These are phyloP conservation scores for Polia nebulosa DNA, from an alignment of 2,888 invertebrate genomes.

Conservation along the genomic window DNA sequence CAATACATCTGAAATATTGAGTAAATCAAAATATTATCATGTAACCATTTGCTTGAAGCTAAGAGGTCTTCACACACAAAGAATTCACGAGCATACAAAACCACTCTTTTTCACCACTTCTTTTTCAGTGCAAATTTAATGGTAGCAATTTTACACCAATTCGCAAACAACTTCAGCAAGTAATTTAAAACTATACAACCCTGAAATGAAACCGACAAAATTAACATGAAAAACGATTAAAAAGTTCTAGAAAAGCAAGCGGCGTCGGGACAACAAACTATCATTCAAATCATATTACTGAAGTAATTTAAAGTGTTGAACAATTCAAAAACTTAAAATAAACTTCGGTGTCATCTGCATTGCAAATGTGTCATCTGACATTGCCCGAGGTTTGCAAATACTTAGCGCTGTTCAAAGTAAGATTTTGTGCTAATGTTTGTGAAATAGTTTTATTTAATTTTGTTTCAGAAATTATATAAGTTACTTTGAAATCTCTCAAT, in stretches of 20 bases:
- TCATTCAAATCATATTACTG: constrained; percentile 60
- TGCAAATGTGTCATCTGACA: constrained; percentile 58
- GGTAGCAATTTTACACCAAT: background rate
- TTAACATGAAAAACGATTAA: constrained; percentile 49
- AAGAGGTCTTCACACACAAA: too few species aligned
- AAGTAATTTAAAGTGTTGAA: constrained; percentile 64
- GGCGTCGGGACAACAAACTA: constrained; percentile 56
- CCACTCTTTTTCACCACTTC: background rate
- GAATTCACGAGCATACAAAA: background rate
- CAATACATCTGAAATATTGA: too few species aligned
- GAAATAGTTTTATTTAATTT: constrained; percentile 24
- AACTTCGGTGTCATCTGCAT: constrained; percentile 48
- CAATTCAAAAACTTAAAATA: constrained; percentile 63
- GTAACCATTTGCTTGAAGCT: too few species aligned
- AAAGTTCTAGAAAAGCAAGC: constrained; percentile 49
- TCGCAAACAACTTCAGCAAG: background rate
- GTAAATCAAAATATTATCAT: too few species aligned
- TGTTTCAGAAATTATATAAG: background rate
- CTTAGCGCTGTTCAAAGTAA: constrained; percentile 31
- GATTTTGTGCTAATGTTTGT: constrained; percentile 39
- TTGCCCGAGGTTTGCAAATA: constrained; percentile 41
- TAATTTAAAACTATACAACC: constrained; percentile 17
- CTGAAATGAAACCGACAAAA: constrained; percentile 31
- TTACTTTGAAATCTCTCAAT: background rate
- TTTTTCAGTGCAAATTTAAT: background rate